Evolutionary conservation across 1,140 invertebrate species (phyloP).

Genomic region (Elymnias hypermnestra): DNA sequence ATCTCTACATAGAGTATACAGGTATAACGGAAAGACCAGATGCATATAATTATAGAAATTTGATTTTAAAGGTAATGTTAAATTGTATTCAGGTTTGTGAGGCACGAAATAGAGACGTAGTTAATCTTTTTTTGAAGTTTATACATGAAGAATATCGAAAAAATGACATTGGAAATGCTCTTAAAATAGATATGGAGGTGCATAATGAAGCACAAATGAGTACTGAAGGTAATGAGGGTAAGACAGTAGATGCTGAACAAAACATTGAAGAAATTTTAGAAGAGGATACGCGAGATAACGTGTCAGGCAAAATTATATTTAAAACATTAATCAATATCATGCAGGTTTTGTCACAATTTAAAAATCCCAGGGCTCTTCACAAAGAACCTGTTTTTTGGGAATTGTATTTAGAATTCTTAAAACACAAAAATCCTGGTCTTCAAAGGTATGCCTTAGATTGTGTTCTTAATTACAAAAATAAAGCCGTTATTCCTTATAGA

Average conservation of each 20-base stretch:
- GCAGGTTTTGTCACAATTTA: conserved; percentile 86
- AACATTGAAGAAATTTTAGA: conserved; percentile 20
- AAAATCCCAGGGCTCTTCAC: conserved; percentile 87
- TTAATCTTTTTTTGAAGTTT: conserved; percentile 87
- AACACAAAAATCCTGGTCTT: conserved; percentile 84
- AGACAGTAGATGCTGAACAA: conserved; percentile 27
- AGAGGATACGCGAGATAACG: conserved; percentile 48
- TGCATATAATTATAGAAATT: conserved; percentile 84
- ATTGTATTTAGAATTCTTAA: conserved; percentile 87
- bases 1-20: conserved; percentile 57
- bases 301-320: conserved; percentile 71
- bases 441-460: conserved; percentile 92
- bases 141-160: conserved; percentile 79
- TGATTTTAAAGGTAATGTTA: conserved; percentile 88
- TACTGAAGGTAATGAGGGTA: conserved; percentile 39
- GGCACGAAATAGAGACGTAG: conserved; percentile 85
- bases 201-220: conserved; percentile 40
- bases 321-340: conserved; percentile 85
- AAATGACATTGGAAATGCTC: conserved; percentile 49
- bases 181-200: conserved; percentile 54
- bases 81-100: conserved; percentile 85
- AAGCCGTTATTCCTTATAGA: conserved; percentile 84
- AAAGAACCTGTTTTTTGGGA: conserved; percentile 84
- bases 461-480: conserved; percentile 88
- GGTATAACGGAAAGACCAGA: conserved; percentile 79